A percentile compares a stretch with the other conserved stretches of the same genome.
Conservation (phyloP, 2,888 invertebrate species). For the Drosophila neonasuta region DNA sequence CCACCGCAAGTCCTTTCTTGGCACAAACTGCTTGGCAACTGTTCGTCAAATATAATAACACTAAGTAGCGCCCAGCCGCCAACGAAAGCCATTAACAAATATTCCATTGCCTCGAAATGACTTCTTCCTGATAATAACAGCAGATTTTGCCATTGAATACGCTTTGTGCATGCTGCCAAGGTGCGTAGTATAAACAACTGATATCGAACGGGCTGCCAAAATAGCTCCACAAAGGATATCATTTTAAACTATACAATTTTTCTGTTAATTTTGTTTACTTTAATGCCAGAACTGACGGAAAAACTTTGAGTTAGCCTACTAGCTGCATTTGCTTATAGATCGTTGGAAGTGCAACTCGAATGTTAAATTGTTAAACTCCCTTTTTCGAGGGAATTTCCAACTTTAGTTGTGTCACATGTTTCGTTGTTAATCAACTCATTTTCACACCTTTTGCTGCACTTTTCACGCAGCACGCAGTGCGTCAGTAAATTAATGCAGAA, state of each 20-base stretch:
- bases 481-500: slow-evolving; percentile 2
- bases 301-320: not conserved
- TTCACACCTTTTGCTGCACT: not conserved
- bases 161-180: not conserved
- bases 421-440: slow-evolving; percentile 11
- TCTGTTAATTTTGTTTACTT: not conserved
- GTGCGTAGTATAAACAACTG: not conserved
- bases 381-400: not conserved
- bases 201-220: not conserved
- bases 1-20: not conserved
- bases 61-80: not conserved
- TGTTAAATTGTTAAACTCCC: no score
- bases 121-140: not conserved
- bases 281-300: not conserved
- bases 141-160: not conserved
- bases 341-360: no score
- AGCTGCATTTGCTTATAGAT: no score
- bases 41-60: not conserved
- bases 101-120: slow-evolving; percentile 1
- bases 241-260: not conserved
- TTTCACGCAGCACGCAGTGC: slow-evolving; percentile 2
- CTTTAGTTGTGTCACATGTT: not conserved
- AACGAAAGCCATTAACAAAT: slow-evolving; percentile 8
- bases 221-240: not conserved
- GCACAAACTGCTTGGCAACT: no score